Base-by-base conservation (phyloP, 2,888 invertebrate species). In the Belgica antarctica region DNA sequence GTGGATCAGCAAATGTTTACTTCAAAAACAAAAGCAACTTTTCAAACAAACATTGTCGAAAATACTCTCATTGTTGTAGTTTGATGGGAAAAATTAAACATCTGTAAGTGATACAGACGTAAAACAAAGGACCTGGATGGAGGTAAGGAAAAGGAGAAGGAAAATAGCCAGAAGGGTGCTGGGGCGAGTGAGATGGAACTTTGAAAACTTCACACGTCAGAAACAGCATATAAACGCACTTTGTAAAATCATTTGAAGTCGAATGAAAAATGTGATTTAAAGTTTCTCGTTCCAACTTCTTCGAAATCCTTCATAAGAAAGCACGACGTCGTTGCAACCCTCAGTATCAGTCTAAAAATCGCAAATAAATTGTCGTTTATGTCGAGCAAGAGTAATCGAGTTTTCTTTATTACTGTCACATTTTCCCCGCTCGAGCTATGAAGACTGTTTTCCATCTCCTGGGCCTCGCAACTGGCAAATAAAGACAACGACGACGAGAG, bases 281-380 rank as follows among this genome's bases (percentile, higher is more conserved):
- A 47, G 24, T 47, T 47, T 47, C n/a, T 47, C 17, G 57, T 25
- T 27, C 62, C 10, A n/a, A n/a, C n/a, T 27, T n/a, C 15, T 24
- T 62, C 17, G 5, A 27, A n/a, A 62, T 25, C 8, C 46, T 41
- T 36, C 63, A 47, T 62, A 28, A 24, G 47, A 52, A 52, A 31
- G 5, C 8, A 22, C 46, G 7, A 10, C 8, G 15, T 10, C 7
- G 15, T 46, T 46, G 4, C 46, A 15, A 8, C 46, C 46, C 46
- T n/a, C n/a, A 8, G 8, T 52, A 41, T 52, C 52, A 22, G 7
- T 41, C 15, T 3, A 31, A n/a, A 52, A 22, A 52, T 52, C 19
- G 5, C 7, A 27, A 62, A 62, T 62, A 62, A 62, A 31, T 62
- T 62, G 31, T 62, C 62, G 62, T 62, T 62, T 62, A 62, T 22